Evolutionary conservation across 2,888 invertebrate genomes (phyloP), one percentile per base, ranked within the genome.

Genomic region (Heterodera filipjevi): DNA sequence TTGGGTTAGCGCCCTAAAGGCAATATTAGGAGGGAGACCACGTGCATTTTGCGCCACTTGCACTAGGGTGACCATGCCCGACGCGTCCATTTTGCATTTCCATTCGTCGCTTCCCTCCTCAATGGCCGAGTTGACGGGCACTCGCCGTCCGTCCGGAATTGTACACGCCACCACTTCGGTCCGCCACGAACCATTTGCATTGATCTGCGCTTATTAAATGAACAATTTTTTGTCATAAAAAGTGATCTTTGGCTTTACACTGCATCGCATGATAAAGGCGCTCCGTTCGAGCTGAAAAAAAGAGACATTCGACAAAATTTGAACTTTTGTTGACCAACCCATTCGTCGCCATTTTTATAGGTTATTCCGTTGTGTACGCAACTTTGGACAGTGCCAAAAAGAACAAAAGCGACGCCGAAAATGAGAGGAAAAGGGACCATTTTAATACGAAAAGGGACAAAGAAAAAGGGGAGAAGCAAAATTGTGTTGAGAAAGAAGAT

Each of bases 81-180:
- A 30, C n/a, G 73, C 74, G 64, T 85, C 82, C 75, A 83, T 82
- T 44, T 74, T 70, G 76, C 83, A 82, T 44, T 76, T 68, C 80
- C 84, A 82, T 66, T 82, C 75, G 71, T 77, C 80, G 30, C 81
- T 80, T 66, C 82, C 77, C 32, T 84, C 83, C 64, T 82, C 80
- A 19, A 84, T 44, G 14, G 79, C 66, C 33, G 77, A 53, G 19
- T 66, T 59, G 46, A 81, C 66, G 44, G 77, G 77, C 44, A 83
- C 80, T 1, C 80, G 66, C n/a, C 66, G 49, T 44, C 77, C 80
- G 39, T 77, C 73, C 53, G 84, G 84, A 22, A 80, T 74, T 19
- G 83, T 59, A 74, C 84, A 84, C 14, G 84, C 84, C 30, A 82
- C 84, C 66, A 84, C 84, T 73, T 84, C 82, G 8, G 86, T 83